Conservation (phyloP, 2,888 invertebrate genomes). For the Malacosoma neustria region DNA sequence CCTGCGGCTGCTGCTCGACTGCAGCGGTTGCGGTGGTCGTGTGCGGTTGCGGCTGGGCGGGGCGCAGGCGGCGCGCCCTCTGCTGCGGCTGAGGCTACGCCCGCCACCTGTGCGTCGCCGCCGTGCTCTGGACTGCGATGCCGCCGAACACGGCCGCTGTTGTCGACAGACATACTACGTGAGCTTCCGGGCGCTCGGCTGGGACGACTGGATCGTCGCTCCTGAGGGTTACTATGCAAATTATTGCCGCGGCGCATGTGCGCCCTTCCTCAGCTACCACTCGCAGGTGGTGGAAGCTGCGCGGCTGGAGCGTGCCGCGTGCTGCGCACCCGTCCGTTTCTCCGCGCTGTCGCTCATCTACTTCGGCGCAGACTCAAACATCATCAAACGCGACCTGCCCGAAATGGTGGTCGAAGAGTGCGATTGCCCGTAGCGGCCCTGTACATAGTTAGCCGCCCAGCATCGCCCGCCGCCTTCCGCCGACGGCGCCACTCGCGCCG, state of each 20-base stretch:
- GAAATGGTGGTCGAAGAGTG: conserved; percentile 98
- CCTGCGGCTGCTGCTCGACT: conserved; percentile 87
- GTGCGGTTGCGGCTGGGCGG: conserved; percentile 79
- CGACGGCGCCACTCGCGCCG: conserved; percentile 36
- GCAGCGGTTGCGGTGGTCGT: conserved; percentile 85
- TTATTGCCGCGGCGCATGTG: conserved; percentile 94
- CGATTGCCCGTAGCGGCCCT: conserved; percentile 86
- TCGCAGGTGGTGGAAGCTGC: conserved; percentile 94
- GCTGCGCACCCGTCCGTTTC: conserved; percentile 94
- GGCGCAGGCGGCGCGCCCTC: conserved; percentile 82
- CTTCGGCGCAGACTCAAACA: conserved; percentile 91
- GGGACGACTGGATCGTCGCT: conserved; percentile 96
- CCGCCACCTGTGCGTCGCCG: conserved; percentile 82
- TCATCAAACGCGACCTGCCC: conserved; percentile 94
- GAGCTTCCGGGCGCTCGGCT: conserved; percentile 91
- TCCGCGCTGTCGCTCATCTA: conserved; percentile 95
- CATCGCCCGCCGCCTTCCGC: conserved; percentile 28
- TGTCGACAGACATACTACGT: conserved; percentile 95
- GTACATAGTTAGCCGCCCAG: conserved; percentile 41
- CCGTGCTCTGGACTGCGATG: conserved; percentile 88
- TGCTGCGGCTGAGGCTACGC: conserved; percentile 86
- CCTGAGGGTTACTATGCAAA: conserved; percentile 94
- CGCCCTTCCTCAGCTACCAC: conserved; percentile 89
- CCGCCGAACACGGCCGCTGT: conserved; percentile 71
- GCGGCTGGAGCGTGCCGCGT: conserved; percentile 90